Percentiles rank a stretch among this genome's conserved stretches.
phyloP scores from a whole-genome alignment of 2,113 vertebrate genomes.

The Narcine bancroftii region DNA sequence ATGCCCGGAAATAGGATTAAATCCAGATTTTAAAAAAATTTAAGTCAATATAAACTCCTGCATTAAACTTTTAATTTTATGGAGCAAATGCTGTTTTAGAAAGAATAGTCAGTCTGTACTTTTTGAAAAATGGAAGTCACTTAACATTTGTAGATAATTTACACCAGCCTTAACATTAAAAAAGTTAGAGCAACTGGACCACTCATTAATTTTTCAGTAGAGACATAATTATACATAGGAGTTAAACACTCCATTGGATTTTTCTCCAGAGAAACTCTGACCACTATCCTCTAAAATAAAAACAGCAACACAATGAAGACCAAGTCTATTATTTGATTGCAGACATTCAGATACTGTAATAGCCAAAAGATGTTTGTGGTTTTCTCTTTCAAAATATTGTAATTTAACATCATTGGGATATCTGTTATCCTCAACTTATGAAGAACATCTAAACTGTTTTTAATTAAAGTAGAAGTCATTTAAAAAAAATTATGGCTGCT shows the following conservation, averaged over 20 bases:
- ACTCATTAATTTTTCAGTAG: background rate
- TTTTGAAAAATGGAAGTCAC: background rate
- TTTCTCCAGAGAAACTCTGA: background rate
- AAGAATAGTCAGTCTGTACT: background rate
- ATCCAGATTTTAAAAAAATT: background rate
- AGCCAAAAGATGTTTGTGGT: background rate
- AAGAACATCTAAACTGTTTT: background rate
- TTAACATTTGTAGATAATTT: background rate
- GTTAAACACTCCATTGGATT: background rate
- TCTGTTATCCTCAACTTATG: background rate
- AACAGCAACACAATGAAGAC: background rate
- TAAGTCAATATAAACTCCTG: background rate
- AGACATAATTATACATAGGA: background rate
- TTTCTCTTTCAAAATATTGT: background rate
- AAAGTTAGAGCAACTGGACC: background rate
- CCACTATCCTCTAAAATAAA: background rate
- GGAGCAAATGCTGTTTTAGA: background rate
- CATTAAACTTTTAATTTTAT: background rate
- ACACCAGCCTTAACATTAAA: background rate
- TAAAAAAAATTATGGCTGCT: background rate
- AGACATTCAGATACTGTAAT: slow-evolving; percentile 9
- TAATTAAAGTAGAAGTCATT: background rate
- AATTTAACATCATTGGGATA: background rate
- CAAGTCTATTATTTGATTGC: background rate
- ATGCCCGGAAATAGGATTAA: background rate